A percentile compares a stretch with the other conserved stretches of the same genome.
Evolutionary conservation across 23 tunicate species (phyloP).

Genomic region (Trididemnum nubilum): DNA sequence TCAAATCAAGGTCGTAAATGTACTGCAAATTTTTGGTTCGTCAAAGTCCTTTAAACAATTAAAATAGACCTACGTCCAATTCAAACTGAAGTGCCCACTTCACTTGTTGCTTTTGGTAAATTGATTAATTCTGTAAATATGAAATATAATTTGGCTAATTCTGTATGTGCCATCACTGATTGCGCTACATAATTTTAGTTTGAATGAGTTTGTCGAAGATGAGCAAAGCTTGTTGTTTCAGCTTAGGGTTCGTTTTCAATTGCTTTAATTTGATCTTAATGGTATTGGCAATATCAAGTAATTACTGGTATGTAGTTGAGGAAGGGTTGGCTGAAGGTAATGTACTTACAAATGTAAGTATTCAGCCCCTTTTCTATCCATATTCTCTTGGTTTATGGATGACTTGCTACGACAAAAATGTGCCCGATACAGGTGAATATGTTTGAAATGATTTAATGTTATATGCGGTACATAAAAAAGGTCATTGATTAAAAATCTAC

Average conservation of each 20-base stretch:
- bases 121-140: no score
- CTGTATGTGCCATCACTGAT: no score
- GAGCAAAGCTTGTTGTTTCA: background rate
- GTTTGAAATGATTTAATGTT: background rate
- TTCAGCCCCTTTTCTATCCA: background rate
- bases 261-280: background rate
- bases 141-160: no score
- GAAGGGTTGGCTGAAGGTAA: background rate
- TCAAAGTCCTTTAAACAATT: no score
- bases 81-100: no score
- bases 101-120: no score
- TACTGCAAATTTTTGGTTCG: no score
- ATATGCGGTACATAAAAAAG: background rate
- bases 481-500: no score
- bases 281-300: background rate
- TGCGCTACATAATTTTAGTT: background rate
- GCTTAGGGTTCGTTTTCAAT: background rate
- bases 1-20: no score
- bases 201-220: background rate
- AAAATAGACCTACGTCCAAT: no score
- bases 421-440: slow-evolving; percentile 25
- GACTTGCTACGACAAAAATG: slow-evolving; percentile 40
- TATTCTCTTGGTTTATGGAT: slow-evolving; percentile 32
- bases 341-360: background rate
- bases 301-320: slow-evolving; percentile 1